phyloP scores from a whole-genome alignment of 2,888 invertebrate species.

The Dynastes grantii region DNA sequence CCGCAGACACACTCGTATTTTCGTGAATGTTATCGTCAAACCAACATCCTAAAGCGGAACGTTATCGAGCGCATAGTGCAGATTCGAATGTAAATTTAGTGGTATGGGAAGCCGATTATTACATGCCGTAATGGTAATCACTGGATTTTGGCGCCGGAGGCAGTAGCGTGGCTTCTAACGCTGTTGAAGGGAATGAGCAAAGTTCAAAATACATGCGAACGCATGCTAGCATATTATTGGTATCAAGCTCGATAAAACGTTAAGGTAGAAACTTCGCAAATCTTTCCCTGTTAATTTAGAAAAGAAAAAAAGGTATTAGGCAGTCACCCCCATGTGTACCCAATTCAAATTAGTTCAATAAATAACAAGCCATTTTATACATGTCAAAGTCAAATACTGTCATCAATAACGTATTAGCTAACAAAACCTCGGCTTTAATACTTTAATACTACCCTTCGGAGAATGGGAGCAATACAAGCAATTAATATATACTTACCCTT shows the following conservation, averaged over 20 bases:
- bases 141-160: conserved; percentile 31
- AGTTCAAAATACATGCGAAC: conserved; percentile 30
- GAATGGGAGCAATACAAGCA: too few relatives aligned
- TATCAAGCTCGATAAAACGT: neutral
- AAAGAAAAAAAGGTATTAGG: too few relatives aligned
- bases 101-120: conserved; percentile 44
- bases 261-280: neutral
- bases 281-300: too few relatives aligned
- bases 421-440: too few relatives aligned
- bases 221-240: conserved; percentile 9
- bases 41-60: conserved; percentile 22
- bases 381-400: too few relatives aligned
- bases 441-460: too few relatives aligned
- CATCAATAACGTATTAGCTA: too few relatives aligned
- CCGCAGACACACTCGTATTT: conserved; percentile 13
- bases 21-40: conserved; percentile 7
- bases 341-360: too few relatives aligned
- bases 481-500: too few relatives aligned
- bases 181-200: conserved; percentile 16
- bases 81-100: conserved; percentile 38
- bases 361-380: too few relatives aligned
- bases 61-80: conserved; percentile 30
- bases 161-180: neutral
- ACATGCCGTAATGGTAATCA: conserved; percentile 43
- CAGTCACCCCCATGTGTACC: too few relatives aligned